Percentiles rank a stretch among this genome's conserved stretches.
These are phyloP conservation scores for Baronia brevicornis DNA, from an alignment of 2,888 invertebrate genomes.

Conservation along the genomic window DNA sequence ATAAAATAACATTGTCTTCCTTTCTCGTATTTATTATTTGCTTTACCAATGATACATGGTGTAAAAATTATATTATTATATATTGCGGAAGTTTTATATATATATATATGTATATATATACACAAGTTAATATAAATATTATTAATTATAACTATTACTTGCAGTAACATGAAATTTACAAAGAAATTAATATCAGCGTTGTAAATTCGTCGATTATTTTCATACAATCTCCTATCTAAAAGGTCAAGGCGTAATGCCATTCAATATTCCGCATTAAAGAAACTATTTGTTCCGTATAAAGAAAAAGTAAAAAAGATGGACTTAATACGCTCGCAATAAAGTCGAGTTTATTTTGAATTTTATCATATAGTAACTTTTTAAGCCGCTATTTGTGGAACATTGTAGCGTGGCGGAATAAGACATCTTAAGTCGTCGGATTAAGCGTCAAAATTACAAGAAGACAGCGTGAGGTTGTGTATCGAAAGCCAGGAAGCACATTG, in stretches of 20 bases:
- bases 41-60: too few species aligned
- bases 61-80: too few species aligned
- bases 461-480: constrained; percentile 50
- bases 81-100: too few species aligned
- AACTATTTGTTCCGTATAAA: constrained; percentile 39
- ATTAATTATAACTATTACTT: too few species aligned
- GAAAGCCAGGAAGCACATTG: constrained; percentile 75
- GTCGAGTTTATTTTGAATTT: constrained; percentile 25
- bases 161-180: too few species aligned
- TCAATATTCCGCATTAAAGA: constrained; percentile 57
- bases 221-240: constrained; percentile 66
- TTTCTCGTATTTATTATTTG: too few species aligned
- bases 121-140: too few species aligned
- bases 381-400: constrained; percentile 49
- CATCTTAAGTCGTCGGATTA: constrained; percentile 38
- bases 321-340: constrained; percentile 23
- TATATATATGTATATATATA: too few species aligned
- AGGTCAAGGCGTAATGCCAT: constrained; percentile 71
- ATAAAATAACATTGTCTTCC: too few species aligned
- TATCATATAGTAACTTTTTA: constrained; percentile 39
- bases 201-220: constrained; percentile 68
- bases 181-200: constrained; percentile 11
- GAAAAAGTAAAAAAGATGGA: constrained; percentile 26
- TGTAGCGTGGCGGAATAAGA: constrained; percentile 39
- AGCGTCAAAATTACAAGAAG: constrained; percentile 46